Conservation (phyloP, 2,113 vertebrate species). For the Aphyosemion australe region DNA sequence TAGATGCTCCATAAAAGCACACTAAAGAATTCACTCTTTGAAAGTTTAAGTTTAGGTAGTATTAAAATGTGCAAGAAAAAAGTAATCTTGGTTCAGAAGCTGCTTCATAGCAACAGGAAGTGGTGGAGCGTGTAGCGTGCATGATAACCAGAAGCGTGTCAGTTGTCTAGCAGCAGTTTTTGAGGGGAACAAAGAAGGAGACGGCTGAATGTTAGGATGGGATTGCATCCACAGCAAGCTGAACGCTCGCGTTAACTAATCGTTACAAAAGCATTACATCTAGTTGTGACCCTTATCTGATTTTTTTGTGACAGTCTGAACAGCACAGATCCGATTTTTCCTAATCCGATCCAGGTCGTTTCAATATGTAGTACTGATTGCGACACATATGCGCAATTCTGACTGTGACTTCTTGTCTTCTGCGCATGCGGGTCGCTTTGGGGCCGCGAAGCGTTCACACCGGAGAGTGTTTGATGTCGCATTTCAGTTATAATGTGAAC, state of each 20-base stretch:
- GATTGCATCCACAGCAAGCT: slow-evolving; percentile 65
- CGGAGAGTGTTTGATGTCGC: no score
- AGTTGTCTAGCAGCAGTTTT: slow-evolving; percentile 12
- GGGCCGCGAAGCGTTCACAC: no score
- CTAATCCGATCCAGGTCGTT: no score
- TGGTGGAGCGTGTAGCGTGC: slow-evolving; percentile 29
- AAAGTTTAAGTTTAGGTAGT: not conserved
- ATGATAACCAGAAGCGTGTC: slow-evolving; percentile 17
- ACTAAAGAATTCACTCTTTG: not conserved
- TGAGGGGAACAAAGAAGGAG: slow-evolving; percentile 9
- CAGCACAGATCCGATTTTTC: no score
- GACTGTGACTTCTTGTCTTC: no score
- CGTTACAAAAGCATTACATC: slow-evolving; percentile 28
- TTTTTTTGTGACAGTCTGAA: no score
- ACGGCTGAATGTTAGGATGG: slow-evolving; percentile 3
- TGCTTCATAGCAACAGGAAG: slow-evolving; percentile 48
- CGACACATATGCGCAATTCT: no score
- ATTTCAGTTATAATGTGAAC: no score
- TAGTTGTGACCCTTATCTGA: no score
- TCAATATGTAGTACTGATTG: no score
- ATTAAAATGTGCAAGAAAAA: slow-evolving; percentile 13
- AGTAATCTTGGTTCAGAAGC: slow-evolving; percentile 2
- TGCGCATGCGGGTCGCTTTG: no score
- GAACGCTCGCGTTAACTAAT: slow-evolving; percentile 28
- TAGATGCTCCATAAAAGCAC: not conserved